Percentiles rank a stretch among this genome's conserved stretches.
These are phyloP conservation scores for Cephus pygmeus DNA, from an alignment of 2,888 invertebrate genomes.

Conservation along the genomic window DNA sequence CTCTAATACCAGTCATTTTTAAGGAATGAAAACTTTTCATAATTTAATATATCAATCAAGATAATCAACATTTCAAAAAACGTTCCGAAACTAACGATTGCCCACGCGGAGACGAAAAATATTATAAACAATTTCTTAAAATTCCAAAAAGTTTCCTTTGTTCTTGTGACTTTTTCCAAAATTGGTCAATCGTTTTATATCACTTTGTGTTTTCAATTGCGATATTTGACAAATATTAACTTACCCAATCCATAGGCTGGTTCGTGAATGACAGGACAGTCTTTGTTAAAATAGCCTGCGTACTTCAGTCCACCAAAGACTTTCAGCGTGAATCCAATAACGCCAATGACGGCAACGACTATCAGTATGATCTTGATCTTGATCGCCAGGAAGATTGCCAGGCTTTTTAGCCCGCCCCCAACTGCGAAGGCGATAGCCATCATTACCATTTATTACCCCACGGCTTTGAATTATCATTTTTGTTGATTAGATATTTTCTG, in stretches of 20 bases:
- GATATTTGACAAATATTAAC: neutral
- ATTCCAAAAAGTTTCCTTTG: neutral
- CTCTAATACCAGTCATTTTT: too few species aligned
- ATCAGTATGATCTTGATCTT: constrained; percentile 50
- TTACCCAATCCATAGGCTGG: constrained; percentile 34
- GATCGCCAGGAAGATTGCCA: constrained; percentile 42
- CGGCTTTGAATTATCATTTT: neutral
- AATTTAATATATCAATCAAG: too few species aligned
- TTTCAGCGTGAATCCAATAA: constrained; percentile 43
- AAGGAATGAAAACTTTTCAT: too few species aligned
- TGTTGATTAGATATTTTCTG: neutral
- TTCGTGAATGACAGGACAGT: constrained; percentile 28
- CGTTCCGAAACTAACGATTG: too few species aligned
- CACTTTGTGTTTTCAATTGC: neutral
- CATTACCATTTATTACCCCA: neutral
- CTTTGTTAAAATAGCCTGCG: constrained; percentile 21
- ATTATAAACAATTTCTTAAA: neutral
- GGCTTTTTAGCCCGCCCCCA: constrained; percentile 46
- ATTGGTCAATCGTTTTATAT: neutral
- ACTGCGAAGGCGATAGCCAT: constrained; percentile 32
- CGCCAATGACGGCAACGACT: constrained; percentile 40
- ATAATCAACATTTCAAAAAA: too few species aligned
- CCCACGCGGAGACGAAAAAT: too few species aligned
- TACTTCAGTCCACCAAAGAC: constrained; percentile 28
- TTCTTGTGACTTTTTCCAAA: neutral